phyloP scores from a whole-genome alignment of 2,113 vertebrate species.

The Madoqua kirkii region DNA sequence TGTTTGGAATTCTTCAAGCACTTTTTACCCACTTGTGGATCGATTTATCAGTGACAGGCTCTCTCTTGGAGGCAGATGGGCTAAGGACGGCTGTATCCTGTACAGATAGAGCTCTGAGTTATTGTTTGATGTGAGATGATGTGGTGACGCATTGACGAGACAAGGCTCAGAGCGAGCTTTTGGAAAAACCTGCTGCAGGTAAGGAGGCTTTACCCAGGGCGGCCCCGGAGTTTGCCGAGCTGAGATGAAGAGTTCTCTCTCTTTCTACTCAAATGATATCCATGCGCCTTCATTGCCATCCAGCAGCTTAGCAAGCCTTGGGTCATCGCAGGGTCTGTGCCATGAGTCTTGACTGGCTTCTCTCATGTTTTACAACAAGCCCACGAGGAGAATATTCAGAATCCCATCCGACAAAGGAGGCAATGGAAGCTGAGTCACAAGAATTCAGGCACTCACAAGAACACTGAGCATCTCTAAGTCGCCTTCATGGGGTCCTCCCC shows the following conservation, averaged over 20 bases:
- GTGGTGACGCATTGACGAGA: not conserved
- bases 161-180: not conserved
- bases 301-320: not conserved
- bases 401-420: not conserved
- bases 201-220: not conserved
- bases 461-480: accelerated
- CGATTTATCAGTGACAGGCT: not conserved
- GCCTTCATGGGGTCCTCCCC: not conserved
- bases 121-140: not conserved
- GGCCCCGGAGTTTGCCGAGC: not conserved
- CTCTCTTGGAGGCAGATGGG: not conserved
- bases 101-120: not conserved
- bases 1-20: not conserved
- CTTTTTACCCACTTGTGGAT: not conserved
- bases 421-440: not conserved
- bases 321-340: accelerated
- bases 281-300: not conserved
- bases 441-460: accelerated
- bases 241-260: not conserved
- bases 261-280: not conserved
- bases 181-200: not conserved
- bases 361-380: not conserved
- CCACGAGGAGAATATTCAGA: not conserved
- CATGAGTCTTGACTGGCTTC: not conserved
- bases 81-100: not conserved